Evolutionary conservation across 2,888 invertebrate genomes (phyloP), one percentile per base, ranked within the genome.

Genomic region (Ornithoptera priamus): DNA sequence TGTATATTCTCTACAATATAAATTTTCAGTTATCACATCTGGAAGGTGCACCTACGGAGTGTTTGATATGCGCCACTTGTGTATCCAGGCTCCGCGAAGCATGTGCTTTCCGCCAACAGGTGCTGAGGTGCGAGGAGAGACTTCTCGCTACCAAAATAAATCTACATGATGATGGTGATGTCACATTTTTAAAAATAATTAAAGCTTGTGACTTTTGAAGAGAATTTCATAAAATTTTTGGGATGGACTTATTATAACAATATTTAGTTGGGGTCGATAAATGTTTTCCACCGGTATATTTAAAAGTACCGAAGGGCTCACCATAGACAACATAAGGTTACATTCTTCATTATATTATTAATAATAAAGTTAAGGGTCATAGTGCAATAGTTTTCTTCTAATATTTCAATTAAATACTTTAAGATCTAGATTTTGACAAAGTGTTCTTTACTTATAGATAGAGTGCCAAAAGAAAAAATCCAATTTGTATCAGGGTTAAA

Each of bases 61-160:
- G 86, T 0, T 72, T 85, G 50, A 83, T 88, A 67, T 88, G 88
- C 59, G 85, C 85, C 0, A 85, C 84, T 1, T 88, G 88, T n/a
- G 86, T 88, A 5, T 75, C 78, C 0, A 75, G 85, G 0, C 79
- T 88, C 7, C 77, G 87, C 0, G 86, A 87, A 4, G 86, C 88
- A 0, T 74, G 74, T 46, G 75, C 79, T 0, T 88, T 88, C 72
- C 75, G 83, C 0, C 74, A 71, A 0, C 87, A 88, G 62, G 85
- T 88, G 36, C 76, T 86, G 8, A 71, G 77, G 2, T 84, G 85
- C 18, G 88, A 88, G 64, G 81, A 86, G 73, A 79, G 73, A 36
- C 73, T 87, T 2, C 75, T 87, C 6, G 77, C 75, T 3, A 75
- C 77, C 5, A 80, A 76, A 56, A 74, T 87, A 39, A 79, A 77